Base-by-base conservation (phyloP, 2,797 vertebrate species). In the Sphenopsis melanotis region DNA sequence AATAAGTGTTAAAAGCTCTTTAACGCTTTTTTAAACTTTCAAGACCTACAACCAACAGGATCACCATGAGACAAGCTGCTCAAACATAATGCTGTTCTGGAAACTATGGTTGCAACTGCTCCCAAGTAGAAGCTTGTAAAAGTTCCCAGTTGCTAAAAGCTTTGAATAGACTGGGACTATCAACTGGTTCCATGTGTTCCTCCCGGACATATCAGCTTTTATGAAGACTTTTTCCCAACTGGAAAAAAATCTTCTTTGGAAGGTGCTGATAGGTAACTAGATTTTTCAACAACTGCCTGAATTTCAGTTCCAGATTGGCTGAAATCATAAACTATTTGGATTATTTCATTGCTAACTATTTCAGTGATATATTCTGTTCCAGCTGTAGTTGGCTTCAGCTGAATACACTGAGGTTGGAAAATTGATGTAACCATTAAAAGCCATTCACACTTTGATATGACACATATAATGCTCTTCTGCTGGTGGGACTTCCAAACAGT, bases 41-140 rank as follows among this genome's bases (percentile, higher is more conserved):
- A 65, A 88, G 53, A 61, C n/a, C 21, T 64, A 4, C 18, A 56
- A n/a, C 29, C 56, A 56, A 30, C 37, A 65, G 29, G 7, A 41
- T 71, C 34, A n/a, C 9, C n/a, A 39, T 0, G 0, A 76, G 22
- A 37, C 24, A 84, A 42, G 20, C 1, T 0, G 42, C 53, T 75
- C 20, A 53, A 84, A 60, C 12, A 17, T 26, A 61, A 53, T 52
- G n/a, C 9, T 66, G 1, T 56, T 87, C 44, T 78, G 34, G 34
- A 75, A 70, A 47, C 5, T 23, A 6, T 14, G 19, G 75, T 19
- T 90, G 57, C 36, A 56, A 22, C 49, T 65, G 6, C 19, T 66
- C 19, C 64, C 12, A 69, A 30, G 21, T 11, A 47, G 27, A 78
- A 87, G 15, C 23, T 44, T 84, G 7, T 8, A 56, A 30, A 63